phyloP scores from a whole-genome alignment of 2,113 vertebrate species.

The Pan paniscus region DNA sequence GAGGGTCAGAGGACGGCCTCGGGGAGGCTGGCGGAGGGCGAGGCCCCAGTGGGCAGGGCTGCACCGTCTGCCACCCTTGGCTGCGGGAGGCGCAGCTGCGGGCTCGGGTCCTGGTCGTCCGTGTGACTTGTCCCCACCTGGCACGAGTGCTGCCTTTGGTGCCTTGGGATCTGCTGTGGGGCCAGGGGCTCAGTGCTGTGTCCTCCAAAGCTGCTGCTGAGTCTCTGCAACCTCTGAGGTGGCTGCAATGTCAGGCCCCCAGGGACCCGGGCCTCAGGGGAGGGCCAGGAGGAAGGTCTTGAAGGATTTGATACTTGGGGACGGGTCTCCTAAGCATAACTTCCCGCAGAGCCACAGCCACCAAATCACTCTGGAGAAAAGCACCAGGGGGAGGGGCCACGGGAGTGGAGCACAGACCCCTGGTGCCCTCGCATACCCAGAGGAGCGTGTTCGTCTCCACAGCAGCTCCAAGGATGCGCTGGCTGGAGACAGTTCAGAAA shows the following conservation, averaged over 20 bases:
- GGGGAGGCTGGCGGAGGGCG: too few species aligned
- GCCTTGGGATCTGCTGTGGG: not conserved
- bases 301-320: too few species aligned
- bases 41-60: not conserved
- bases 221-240: fast-evolving
- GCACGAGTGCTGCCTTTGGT: not conserved
- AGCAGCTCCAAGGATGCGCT: too few species aligned
- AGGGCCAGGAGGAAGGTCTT: not conserved
- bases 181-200: fast-evolving
- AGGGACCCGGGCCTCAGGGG: not conserved
- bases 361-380: not conserved
- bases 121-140: not conserved
- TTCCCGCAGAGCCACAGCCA: too few species aligned
- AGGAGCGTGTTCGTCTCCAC: too few species aligned
- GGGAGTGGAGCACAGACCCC: not conserved
- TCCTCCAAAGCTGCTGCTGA: too few species aligned
- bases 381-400: too few species aligned
- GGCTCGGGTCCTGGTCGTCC: not conserved
- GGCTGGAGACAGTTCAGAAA: too few species aligned
- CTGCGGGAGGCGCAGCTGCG: fast-evolving
- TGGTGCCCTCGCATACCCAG: too few species aligned
- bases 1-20: not conserved
- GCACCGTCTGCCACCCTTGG: not conserved
- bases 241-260: not conserved
- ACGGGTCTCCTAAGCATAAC: fast-evolving